Base-by-base conservation (phyloP, 2,888 invertebrate species). In the Cinara cedri region DNA sequence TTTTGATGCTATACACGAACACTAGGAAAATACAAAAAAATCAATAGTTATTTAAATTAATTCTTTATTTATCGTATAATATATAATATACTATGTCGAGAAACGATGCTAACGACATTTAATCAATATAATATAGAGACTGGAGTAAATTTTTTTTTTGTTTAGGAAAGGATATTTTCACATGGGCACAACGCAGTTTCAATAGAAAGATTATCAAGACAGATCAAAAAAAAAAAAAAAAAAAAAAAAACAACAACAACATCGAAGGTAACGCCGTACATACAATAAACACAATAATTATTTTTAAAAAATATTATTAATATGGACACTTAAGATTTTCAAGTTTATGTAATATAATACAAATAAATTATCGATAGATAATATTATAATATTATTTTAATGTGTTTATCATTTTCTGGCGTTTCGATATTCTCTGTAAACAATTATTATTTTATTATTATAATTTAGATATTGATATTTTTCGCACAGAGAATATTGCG, bases 171-270 rank as follows among this genome's bases (percentile, higher is more conserved):
- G 75, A 74, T 51, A 49, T 49, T 65, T 81, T 82, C 82, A 82
- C 82, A 81, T 82, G 82, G 82, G 81, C 82, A 82, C 82, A 82
- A 82, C 78, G 78, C 78, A 78, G 68, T 78, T 66, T 76, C 68
- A 70, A 70, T 78, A 78, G 78, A 78, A 70, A 78, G 78, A 78
- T 78, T n/a, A n/a, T 78, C 78, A 78, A 78, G 68, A 78, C 78
- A 78, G 78, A 70, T 34, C 3, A 34, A 34, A 3, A 34, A 34
- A 34, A 34, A 34, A 34, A 34, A 3, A 34, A 34, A 34, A 34
- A 34, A 34, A 34, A 34, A 34, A 34, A 34, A 34, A 34, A 34
- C 3, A 34, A 34, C 3, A 34, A 34, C 63, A 78, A 70, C 78
- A 78, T 78, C 60, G 70, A 78, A 78, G 70, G 78, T 78, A 70